Base-by-base conservation (phyloP, 2,797 vertebrate species). In the Tokudaia muenninki region DNA sequence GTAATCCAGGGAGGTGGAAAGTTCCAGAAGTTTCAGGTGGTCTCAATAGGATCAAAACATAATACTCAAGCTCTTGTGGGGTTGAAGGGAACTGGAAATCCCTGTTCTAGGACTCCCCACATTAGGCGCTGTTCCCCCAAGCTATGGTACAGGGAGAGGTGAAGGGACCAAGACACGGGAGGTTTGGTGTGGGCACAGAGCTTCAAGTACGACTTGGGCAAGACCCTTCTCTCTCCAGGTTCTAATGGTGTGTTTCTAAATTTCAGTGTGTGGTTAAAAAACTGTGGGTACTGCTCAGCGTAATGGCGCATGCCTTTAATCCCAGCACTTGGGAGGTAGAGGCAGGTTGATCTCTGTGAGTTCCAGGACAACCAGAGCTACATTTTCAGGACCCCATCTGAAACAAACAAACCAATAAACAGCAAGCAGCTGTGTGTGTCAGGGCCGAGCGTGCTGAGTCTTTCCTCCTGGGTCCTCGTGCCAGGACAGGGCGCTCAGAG, bases 151-250 rank as follows among this genome's bases (percentile, higher is more conserved):
- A 41, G 44, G 55, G 6, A 83, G 22, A 90, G 31, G 11, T 22
- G 14, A 74, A 89, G 67, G 81, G 81, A 14, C 83, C 90, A 86
- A 90, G 44, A 94, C 96, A 80, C 22, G 79, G 52, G 91, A 63
- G n/a, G 57, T 57, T 94, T 80, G 80, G 63, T 87, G 80, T 72
- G 59, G 57, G 63, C 37, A 55, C 50, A 72, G 9, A 57, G 50
- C 83, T 47, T 87, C 19, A 19, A 83, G 2, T 63, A 17, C 0
- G 19, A 72, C 89, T 80, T 17, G 34, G 44, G 57, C 70, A 80
- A 67, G 41, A 34, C 89, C 70, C 87, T 78, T 72, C 82, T 92
- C 19, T 82, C 52, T 78, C 82, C 78, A 16, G 37, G 82, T 41
- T 87, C 79, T 79, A 72, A 87, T 7, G 75, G 50, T 83, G 10